Evolutionary conservation across 2,888 invertebrate genomes (phyloP), one percentile per base, ranked within the genome.

Genomic region (Barypeithes pellucidus): DNA sequence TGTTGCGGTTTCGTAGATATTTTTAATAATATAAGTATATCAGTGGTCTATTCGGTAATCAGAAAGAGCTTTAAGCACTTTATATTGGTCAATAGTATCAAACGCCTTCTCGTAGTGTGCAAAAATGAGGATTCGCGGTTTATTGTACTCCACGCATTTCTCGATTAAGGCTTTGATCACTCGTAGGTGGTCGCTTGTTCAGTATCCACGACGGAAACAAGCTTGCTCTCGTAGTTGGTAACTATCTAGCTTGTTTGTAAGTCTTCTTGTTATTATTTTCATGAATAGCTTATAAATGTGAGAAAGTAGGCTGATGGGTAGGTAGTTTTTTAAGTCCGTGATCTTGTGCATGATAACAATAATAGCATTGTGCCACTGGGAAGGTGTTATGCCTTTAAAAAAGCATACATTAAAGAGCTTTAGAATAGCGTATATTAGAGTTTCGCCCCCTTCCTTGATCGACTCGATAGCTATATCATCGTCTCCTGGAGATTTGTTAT

Each of bases 211-310:
- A 5, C 45, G 45, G 45, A 20, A 43, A n/a, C n/a, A 43, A 62
- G 62, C 45, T 62, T 62, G 62, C 24, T 62, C 62, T 62, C 24
- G 62, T 62, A 45, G 62, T 43, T 62, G 62, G 45, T 62, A 62
- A 12, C 24, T 62, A 22, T 62, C 45, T 9, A 45, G 62, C 62
- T 45, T 41, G 45, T 43, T 62, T 62, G 43, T 39, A 39, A 39
- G 62, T 62, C 22, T 41, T 62, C 45, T 62, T 62, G 62, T 62
- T 62, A 62, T 62, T 62, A 62, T 62, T 62, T 62, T 45, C 16
- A 14, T 62, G 43, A 62, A 62, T 45, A 45, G 43, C 62, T 62
- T 62, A 62, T 62, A 62, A 20, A 62, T 22, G 62, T 45, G 43
- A 45, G 45, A 62, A 45, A 62, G 62, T 43, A 62, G 24, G n/a